phyloP scores from a whole-genome alignment of 2,888 invertebrate species.

The Lasioglossum calceatum region DNA sequence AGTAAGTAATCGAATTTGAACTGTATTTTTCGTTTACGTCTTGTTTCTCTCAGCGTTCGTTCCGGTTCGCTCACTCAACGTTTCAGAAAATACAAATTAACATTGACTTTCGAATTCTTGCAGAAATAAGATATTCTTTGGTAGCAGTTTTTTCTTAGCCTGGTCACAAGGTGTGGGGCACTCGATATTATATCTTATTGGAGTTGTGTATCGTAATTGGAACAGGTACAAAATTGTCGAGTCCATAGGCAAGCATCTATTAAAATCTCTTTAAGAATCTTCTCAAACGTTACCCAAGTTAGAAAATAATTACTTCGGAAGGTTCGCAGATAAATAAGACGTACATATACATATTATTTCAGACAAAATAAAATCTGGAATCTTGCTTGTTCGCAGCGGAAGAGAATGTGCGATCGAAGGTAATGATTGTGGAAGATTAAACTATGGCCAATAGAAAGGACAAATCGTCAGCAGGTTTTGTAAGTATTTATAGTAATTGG shows the following conservation, averaged over 20 bases:
- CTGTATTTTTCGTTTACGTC: background rate
- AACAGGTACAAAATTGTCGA: background rate
- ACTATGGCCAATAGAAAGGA: slow-evolving; percentile 81
- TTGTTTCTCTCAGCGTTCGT: background rate
- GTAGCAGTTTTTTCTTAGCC: background rate
- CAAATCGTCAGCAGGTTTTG: slow-evolving; percentile 79
- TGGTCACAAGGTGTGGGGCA: background rate
- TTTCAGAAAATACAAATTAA: background rate
- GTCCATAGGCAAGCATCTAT: background rate
- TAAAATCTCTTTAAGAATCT: background rate
- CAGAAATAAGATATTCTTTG: background rate
- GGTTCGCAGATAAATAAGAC: background rate
- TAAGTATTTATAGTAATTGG: slow-evolving; percentile 70
- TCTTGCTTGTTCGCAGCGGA: slow-evolving; percentile 29
- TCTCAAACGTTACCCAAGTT: background rate
- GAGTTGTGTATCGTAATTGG: background rate
- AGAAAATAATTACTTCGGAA: background rate
- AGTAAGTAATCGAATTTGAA: slow-evolving; percentile 18
- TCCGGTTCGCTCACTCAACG: background rate
- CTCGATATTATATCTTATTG: background rate
- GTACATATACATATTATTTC: background rate
- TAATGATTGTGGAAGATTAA: slow-evolving; percentile 58
- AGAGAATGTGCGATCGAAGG: slow-evolving; percentile 64
- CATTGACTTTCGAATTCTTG: background rate
- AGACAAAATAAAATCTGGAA: background rate